phyloP scores from a whole-genome alignment of 1,140 invertebrate genomes.

The Zaprionus africanus region DNA sequence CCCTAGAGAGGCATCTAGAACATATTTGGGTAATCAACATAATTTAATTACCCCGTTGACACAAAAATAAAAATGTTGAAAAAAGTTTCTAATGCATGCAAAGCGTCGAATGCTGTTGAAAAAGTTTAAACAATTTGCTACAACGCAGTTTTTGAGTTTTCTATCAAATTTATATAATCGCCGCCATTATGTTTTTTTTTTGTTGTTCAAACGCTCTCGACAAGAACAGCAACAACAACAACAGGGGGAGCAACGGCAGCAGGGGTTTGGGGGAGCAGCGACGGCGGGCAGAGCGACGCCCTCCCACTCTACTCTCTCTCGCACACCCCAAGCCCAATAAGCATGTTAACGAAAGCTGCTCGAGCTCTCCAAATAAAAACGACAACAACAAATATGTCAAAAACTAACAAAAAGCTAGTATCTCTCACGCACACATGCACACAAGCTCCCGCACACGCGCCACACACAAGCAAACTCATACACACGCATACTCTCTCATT shows the following conservation, averaged over 20 bases:
- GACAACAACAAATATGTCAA: constrained; percentile 75
- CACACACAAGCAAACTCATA: constrained; percentile 20
- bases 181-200: constrained; percentile 80
- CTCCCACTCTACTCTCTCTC: constrained; percentile 29
- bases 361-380: constrained; percentile 51
- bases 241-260: not conserved
- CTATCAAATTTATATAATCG: constrained; percentile 71
- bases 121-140: constrained; percentile 77
- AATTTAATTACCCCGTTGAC: constrained; percentile 54
- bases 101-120: constrained; percentile 44
- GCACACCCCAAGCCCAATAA: constrained; percentile 40
- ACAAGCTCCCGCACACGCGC: constrained; percentile 43
- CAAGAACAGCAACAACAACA: constrained; percentile 32
- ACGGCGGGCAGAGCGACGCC: constrained; percentile 32
- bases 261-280: not conserved
- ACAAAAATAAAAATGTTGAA: constrained; percentile 32
- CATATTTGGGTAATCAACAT: constrained; percentile 25
- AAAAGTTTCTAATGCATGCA: constrained; percentile 18
- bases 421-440: constrained; percentile 39
- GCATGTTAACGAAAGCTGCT: constrained; percentile 42
- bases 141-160: constrained; percentile 77
- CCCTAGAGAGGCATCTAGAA: constrained; percentile 29
- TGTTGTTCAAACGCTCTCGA: constrained; percentile 37
- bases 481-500: constrained; percentile 11
- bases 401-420: constrained; percentile 73